Percentiles rank a stretch among this genome's conserved stretches.
phyloP scores from a whole-genome alignment of 2,113 vertebrate genomes.

The Gracilinanus agilis region DNA sequence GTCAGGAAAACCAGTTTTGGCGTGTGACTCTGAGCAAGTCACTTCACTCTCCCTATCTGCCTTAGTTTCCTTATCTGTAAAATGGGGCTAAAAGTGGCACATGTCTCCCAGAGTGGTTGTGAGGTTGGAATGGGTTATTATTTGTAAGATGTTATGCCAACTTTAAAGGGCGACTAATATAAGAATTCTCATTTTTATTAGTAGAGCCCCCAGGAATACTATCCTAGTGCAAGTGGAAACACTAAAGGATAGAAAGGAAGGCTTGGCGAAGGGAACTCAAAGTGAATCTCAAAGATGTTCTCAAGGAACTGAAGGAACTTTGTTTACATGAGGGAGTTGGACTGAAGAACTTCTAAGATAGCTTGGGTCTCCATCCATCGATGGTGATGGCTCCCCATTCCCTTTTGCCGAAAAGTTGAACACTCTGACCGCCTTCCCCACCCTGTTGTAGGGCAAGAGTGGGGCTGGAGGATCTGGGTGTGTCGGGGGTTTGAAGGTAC shows the following conservation, averaged over 20 bases:
- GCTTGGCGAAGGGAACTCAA: background rate
- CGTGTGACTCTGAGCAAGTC: background rate
- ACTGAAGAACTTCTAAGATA: background rate
- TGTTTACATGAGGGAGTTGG: background rate
- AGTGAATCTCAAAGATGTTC: background rate
- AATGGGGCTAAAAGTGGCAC: background rate
- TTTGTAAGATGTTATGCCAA: background rate
- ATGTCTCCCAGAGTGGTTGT: background rate
- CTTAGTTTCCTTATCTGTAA: background rate
- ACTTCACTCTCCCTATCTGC: background rate
- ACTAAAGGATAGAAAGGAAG: background rate
- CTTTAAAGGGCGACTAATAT: background rate
- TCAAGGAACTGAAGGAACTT: background rate
- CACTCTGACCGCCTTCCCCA: background rate
- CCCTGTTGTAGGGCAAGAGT: background rate
- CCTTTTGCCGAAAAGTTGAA: background rate
- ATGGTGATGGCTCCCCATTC: background rate
- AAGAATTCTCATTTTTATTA: background rate
- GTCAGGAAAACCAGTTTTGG: background rate
- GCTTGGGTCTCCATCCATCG: no score
- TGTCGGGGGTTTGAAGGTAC: accelerated
- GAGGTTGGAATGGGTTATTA: background rate
- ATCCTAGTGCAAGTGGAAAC: background rate
- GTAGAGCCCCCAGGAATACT: background rate
- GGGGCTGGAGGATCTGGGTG: no score